Conservation (phyloP, 2,113 vertebrate genomes). For the Tichodroma muraria region DNA sequence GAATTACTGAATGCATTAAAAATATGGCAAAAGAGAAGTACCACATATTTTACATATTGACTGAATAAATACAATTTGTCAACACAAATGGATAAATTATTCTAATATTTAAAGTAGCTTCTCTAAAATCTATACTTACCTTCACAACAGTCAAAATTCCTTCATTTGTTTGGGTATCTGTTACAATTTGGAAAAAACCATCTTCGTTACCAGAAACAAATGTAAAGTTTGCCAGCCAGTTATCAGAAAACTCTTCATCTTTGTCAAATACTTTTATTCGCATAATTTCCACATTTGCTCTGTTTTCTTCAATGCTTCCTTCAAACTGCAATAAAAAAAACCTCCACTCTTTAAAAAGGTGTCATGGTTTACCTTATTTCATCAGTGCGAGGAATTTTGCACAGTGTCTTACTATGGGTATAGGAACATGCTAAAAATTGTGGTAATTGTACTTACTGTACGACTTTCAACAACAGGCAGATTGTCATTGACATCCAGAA, state of each 20-base stretch:
- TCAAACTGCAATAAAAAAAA: conserved; percentile 72
- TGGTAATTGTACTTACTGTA: conserved; percentile 45
- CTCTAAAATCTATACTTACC: conserved; percentile 65
- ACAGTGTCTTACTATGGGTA: not conserved
- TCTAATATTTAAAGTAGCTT: not conserved
- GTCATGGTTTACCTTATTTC: not conserved
- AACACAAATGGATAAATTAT: not conserved
- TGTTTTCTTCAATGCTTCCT: conserved; percentile 83
- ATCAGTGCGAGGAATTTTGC: not conserved
- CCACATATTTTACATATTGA: not conserved
- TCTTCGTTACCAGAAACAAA: conserved; percentile 87
- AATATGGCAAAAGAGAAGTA: not conserved
- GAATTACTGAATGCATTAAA: not conserved
- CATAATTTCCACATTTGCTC: conserved; percentile 76
- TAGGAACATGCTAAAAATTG: not conserved
- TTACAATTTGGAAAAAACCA: conserved; percentile 83
- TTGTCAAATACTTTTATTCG: conserved; percentile 80
- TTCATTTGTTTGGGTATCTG: conserved; percentile 84
- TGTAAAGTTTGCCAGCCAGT: conserved; percentile 84
- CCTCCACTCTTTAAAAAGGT: not conserved
- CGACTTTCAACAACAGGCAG: conserved; percentile 59
- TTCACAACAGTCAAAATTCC: conserved; percentile 84
- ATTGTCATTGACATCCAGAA: conserved; percentile 81
- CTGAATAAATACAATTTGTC: not conserved
- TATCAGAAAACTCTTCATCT: conserved; percentile 82